phyloP scores from a whole-genome alignment of 2,113 vertebrate genomes.

The Dipodomys stephensi region DNA sequence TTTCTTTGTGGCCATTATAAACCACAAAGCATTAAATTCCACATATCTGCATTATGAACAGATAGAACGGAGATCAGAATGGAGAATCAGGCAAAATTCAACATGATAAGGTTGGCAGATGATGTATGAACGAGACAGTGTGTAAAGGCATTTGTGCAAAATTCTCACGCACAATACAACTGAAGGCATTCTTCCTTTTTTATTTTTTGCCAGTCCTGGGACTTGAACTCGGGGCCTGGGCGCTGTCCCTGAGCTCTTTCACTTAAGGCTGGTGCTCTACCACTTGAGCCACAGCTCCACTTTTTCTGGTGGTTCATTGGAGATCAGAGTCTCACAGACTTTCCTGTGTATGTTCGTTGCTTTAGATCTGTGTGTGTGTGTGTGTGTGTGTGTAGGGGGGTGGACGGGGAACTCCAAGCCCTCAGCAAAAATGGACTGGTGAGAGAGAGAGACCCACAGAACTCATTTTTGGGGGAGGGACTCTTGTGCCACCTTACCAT shows the following conservation, averaged over 20 bases:
- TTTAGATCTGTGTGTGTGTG: too few relatives aligned
- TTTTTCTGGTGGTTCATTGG: too few relatives aligned
- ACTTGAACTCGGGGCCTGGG: too few relatives aligned
- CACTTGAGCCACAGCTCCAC: too few relatives aligned
- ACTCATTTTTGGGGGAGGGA: conserved; percentile 28
- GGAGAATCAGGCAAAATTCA: not conserved
- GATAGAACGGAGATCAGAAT: not conserved
- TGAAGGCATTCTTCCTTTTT: not conserved
- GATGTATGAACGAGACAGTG: not conserved
- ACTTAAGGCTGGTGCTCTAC: too few relatives aligned
- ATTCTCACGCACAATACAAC: not conserved
- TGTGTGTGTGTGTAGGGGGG: too few relatives aligned
- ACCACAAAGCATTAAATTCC: not conserved
- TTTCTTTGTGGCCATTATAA: conserved; percentile 10
- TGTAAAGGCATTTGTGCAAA: conserved; percentile 29
- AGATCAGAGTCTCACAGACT: too few relatives aligned
- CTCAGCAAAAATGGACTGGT: conserved; percentile 57
- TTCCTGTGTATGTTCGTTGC: too few relatives aligned
- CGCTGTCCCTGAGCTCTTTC: too few relatives aligned
- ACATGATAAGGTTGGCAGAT: not conserved
- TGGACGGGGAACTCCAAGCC: not conserved
- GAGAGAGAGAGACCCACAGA: conserved; percentile 50
- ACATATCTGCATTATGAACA: not conserved
- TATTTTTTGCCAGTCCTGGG: too few relatives aligned
- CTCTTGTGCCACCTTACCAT: conserved; percentile 88